These are phyloP conservation scores for Spermophilus dauricus DNA, from an alignment of 2,113 vertebrate species.

Conservation along the genomic window DNA sequence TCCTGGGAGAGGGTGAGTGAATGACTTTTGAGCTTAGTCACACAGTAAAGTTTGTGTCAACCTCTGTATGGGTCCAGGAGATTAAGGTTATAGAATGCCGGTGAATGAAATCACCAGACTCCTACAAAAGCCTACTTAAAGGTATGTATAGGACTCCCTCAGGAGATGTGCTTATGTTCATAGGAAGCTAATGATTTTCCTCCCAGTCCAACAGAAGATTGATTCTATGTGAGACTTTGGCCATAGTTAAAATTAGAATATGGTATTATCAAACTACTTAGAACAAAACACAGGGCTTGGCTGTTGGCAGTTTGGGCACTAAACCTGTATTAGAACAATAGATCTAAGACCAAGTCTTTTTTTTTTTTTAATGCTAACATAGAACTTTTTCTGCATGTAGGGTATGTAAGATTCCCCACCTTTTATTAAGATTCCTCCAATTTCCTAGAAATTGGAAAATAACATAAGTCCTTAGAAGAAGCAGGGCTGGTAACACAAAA, in stretches of 20 bases:
- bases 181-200: background rate
- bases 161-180: background rate
- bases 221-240: background rate
- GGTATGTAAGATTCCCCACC: background rate
- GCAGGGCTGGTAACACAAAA: background rate
- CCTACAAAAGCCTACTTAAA: constrained; percentile 19
- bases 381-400: background rate
- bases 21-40: constrained; percentile 42
- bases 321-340: background rate
- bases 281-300: background rate
- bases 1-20: background rate
- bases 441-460: background rate
- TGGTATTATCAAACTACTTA: background rate
- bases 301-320: background rate
- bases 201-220: background rate
- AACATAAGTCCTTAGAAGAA: background rate
- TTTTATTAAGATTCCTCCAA: background rate
- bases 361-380: background rate
- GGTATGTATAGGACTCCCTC: background rate
- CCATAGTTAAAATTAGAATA: background rate
- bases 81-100: background rate
- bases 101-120: constrained; percentile 32
- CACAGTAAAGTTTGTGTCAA: background rate
- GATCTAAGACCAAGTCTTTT: background rate
- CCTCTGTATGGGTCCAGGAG: background rate